These are phyloP conservation scores for Sorex maritimensis DNA, from an alignment of 2,797 vertebrate species.

Conservation along the genomic window DNA sequence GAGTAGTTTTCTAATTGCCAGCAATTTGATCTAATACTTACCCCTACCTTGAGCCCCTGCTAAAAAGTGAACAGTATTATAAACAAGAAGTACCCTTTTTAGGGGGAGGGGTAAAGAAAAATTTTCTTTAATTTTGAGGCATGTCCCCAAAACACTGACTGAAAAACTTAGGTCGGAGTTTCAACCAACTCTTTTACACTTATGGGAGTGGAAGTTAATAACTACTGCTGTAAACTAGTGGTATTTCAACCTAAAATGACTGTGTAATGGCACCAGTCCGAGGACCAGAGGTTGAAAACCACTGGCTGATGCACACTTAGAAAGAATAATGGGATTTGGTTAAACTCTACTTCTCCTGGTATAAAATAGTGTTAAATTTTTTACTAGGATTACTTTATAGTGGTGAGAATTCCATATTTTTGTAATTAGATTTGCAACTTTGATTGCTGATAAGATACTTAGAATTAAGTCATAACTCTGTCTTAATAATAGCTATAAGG, in stretches of 20 bases:
- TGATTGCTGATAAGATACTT: constrained; percentile 48
- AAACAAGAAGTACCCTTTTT: not conserved
- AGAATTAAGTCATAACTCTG: constrained; percentile 12
- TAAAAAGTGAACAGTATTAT: constrained; percentile 30
- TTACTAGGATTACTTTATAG: not conserved
- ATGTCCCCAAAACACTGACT: not conserved
- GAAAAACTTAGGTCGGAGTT: not conserved
- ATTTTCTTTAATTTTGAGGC: not conserved
- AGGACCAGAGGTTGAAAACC: too few species aligned
- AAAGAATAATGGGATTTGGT: not conserved
- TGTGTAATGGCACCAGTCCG: too few species aligned
- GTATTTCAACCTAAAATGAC: not conserved
- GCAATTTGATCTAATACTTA: not conserved
- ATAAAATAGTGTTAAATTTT: not conserved
- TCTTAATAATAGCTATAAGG: not conserved
- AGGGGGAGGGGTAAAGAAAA: not conserved
- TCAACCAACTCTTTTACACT: too few species aligned
- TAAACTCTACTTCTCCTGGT: not conserved
- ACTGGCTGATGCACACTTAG: not conserved
- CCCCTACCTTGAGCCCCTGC: not conserved
- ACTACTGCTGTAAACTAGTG: too few species aligned
- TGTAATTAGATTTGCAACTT: constrained; percentile 61
- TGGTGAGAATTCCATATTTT: not conserved
- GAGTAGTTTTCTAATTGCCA: not conserved
- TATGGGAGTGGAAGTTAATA: too few species aligned